phyloP scores from a whole-genome alignment of 2,113 vertebrate species.

The Anser brachyrhynchus region DNA sequence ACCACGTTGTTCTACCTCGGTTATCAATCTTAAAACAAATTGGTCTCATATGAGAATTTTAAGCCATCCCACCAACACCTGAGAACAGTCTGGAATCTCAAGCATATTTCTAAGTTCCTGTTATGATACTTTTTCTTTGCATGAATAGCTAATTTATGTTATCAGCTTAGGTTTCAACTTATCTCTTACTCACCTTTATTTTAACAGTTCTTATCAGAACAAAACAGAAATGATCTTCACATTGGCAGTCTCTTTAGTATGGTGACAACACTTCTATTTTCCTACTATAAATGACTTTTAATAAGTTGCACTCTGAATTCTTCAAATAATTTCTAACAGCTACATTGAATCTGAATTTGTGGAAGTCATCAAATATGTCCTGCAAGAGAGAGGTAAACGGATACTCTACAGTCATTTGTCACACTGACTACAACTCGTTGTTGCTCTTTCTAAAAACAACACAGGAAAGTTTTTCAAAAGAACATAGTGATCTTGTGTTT shows the following conservation, averaged over 20 bases:
- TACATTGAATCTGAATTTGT: background rate
- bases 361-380: background rate
- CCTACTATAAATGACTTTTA: background rate
- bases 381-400: background rate
- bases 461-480: background rate
- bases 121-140: background rate
- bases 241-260: background rate
- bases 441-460: background rate
- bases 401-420: background rate
- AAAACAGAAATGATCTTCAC: slow-evolving; percentile 8
- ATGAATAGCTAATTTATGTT: background rate
- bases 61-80: background rate
- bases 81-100: background rate
- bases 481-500: background rate
- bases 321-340: background rate
- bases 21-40: background rate
- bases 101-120: background rate
- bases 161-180: background rate
- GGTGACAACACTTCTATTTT: background rate
- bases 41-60: background rate
- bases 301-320: background rate
- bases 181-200: slow-evolving; percentile 26
- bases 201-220: slow-evolving; percentile 25
- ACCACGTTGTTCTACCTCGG: background rate
- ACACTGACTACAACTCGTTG: background rate